Evolutionary conservation across 2,113 vertebrate genomes (phyloP), one percentile per base, ranked within the genome.

Genomic region (Seriola aureovittata): DNA sequence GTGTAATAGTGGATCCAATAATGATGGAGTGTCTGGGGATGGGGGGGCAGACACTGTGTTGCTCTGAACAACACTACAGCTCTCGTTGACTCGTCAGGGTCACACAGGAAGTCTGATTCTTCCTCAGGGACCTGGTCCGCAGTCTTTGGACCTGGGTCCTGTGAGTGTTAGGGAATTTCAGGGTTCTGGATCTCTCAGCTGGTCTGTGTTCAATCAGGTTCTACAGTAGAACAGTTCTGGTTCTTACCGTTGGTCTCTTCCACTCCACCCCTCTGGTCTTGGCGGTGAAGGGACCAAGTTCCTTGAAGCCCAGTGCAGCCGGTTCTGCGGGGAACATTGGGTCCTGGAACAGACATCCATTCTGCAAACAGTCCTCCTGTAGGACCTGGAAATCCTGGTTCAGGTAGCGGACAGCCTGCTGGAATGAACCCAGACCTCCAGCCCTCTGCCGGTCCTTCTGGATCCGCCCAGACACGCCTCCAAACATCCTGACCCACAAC

Each of bases 381-480:
- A 98, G 92, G 23, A 71, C 85, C 87, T 96, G 88, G 0, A 93
- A 98, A 91, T 98, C 96, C 92, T 99, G 97, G 60, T 95, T 94
- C 88, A 96, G 70, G 81, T 97, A 96, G n/a, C 76, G 95, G 0
- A 82, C 66, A 0, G 92, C 95, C 19, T 93, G 81, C 50, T 94
- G 5, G 72, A 96, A 91, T 0, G 94, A 92, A 19, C 97, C 97
- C 13, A 96, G 38, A 0, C 97, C 97, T 1, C 88, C 91, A 0
- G 95, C 95, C 85, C 88, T 94, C 79, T 94, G 91, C 19, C 95
- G 94, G 34, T 91, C 93, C 16, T 75, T 84, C 60, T 93, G 84
- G 40, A 98, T 87, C 46, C n/a, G 62, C 16, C 1, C 23, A 8
- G 93, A 87, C 21, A 76, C 16, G 0, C 89, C 40, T 81, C 89